Conservation (phyloP, 1,140 invertebrate genomes). For the Euschistus heros region DNA sequence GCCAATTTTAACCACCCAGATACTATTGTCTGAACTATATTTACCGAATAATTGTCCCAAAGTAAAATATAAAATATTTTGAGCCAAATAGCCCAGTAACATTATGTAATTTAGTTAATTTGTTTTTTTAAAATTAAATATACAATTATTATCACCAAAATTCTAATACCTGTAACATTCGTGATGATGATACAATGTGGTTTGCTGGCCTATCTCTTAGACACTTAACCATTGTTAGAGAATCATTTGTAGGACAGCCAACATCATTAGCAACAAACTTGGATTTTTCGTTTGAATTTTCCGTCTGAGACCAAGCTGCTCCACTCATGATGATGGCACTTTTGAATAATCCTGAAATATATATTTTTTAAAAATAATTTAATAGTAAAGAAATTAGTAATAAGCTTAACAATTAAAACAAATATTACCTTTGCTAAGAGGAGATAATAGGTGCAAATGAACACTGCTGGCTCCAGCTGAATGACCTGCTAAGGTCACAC, state of each 20-base stretch:
- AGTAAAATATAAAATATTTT: too few species aligned
- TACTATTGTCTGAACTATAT: too few species aligned
- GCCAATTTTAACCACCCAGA: too few species aligned
- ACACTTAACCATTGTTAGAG: conserved; percentile 55
- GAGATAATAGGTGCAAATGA: conserved; percentile 25
- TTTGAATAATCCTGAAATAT: neutral
- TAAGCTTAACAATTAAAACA: too few species aligned
- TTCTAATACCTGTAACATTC: too few species aligned
- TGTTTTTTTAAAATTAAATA: too few species aligned
- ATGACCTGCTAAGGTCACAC: conserved; percentile 23
- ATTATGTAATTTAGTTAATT: too few species aligned
- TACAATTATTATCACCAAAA: too few species aligned
- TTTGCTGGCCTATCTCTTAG: conserved; percentile 49
- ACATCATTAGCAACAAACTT: conserved; percentile 49
- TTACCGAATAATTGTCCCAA: too few species aligned
- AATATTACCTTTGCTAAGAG: conserved; percentile 23
- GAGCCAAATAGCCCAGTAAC: too few species aligned
- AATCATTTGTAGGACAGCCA: conserved; percentile 51
- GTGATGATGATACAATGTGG: conserved; percentile 33
- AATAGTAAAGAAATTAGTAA: too few species aligned
- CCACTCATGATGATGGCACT: neutral
- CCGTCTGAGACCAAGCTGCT: neutral
- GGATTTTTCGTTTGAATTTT: conserved; percentile 54
- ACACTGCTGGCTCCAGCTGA: conserved; percentile 22
- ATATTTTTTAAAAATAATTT: too few species aligned